Percentiles rank a stretch among this genome's conserved stretches.
Evolutionary conservation across 53 echinoderm and acorn worm genomes (phyloP).

Genomic region (Holothuria leucospilota): DNA sequence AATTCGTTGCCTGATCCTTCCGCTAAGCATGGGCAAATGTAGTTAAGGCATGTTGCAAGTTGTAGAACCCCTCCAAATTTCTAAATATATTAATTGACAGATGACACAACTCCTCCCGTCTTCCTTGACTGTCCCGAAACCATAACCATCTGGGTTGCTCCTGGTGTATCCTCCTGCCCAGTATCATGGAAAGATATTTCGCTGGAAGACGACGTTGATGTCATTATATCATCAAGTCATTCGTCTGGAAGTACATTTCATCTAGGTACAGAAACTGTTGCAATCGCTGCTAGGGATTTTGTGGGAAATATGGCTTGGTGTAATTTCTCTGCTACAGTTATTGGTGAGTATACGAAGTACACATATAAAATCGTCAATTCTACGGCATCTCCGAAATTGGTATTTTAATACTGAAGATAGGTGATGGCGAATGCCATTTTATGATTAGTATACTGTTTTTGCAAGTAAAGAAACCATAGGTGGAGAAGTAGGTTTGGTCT

Average conservation of each 20-base stretch:
- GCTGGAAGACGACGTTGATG: background rate
- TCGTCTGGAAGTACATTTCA: background rate
- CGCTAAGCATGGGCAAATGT: no score
- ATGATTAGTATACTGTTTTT: no score
- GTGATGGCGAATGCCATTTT: no score
- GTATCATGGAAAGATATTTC: background rate
- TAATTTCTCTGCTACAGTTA: slow-evolving; percentile 63
- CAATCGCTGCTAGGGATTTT: slow-evolving; percentile 40
- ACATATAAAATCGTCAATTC: no score
- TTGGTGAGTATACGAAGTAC: slow-evolving; percentile 54
- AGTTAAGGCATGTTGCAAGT: no score
- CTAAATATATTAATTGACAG: background rate
- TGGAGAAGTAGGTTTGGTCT: no score
- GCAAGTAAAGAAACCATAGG: no score
- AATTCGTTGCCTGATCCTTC: no score
- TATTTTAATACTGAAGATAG: no score
- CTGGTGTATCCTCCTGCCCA: background rate
- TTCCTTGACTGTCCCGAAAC: slow-evolving; percentile 10
- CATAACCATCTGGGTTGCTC: background rate
- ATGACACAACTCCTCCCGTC: background rate
- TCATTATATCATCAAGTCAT: background rate
- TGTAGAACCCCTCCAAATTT: no score
- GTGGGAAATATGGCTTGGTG: slow-evolving; percentile 61
- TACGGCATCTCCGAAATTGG: no score
- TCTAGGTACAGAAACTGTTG: background rate